phyloP scores from a whole-genome alignment of 2,797 vertebrate species.

The Notolabrus celidotus region DNA sequence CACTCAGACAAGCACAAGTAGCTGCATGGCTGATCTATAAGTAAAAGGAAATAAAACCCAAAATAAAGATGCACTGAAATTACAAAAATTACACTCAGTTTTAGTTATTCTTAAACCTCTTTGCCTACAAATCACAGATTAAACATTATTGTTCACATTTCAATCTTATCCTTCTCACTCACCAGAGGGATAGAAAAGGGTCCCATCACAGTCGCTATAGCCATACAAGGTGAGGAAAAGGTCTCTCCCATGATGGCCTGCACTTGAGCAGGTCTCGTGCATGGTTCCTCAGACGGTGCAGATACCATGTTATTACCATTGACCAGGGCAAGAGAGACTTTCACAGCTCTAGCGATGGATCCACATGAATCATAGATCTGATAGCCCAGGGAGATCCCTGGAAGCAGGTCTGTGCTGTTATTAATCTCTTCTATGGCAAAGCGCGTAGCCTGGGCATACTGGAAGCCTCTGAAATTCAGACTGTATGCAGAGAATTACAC shows the following conservation, averaged over 20 bases:
- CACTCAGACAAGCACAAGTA: constrained; percentile 84
- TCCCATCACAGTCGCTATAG: constrained; percentile 73
- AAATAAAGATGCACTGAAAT: too few species aligned
- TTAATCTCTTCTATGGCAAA: constrained; percentile 82
- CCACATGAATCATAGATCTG: constrained; percentile 75
- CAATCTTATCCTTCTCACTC: background rate
- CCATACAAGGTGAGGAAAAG: constrained; percentile 75
- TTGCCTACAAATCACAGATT: too few species aligned
- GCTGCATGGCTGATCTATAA: constrained; percentile 85
- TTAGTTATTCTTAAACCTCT: background rate
- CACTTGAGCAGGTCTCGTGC: constrained; percentile 66
- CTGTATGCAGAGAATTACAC: constrained; percentile 35
- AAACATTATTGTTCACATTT: too few species aligned
- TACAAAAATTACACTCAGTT: background rate
- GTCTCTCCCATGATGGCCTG: constrained; percentile 77
- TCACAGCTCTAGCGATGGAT: constrained; percentile 65
- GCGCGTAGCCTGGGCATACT: constrained; percentile 75
- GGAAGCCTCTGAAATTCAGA: constrained; percentile 77
- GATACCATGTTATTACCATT: constrained; percentile 58
- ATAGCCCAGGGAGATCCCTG: constrained; percentile 74
- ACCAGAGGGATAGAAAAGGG: constrained; percentile 78
- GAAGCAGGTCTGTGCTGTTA: constrained; percentile 74
- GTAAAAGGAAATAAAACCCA: background rate
- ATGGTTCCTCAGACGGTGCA: constrained; percentile 21
- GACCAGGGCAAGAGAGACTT: constrained; percentile 64